These are phyloP conservation scores for Drosophila santomea DNA, from an alignment of 1,140 invertebrate species.

Conservation along the genomic window DNA sequence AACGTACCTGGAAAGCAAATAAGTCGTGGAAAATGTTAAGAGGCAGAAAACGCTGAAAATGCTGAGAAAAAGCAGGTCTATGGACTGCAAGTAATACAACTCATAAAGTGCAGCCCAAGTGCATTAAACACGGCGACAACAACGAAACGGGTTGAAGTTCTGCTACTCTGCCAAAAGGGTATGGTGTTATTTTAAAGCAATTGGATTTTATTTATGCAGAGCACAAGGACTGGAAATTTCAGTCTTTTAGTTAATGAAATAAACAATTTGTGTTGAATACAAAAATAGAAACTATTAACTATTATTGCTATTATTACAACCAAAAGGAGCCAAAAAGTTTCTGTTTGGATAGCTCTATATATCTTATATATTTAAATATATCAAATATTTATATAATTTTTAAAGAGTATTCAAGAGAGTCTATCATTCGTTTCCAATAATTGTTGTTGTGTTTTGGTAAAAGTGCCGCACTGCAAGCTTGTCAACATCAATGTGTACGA, in stretches of 20 bases:
- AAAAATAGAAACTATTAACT: no score
- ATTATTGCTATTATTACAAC: no score
- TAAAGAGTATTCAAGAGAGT: no score
- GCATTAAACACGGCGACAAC: slow-evolving; percentile 69
- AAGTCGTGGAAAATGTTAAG: slow-evolving; percentile 7
- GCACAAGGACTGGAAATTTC: no score
- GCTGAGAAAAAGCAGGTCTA: slow-evolving; percentile 51
- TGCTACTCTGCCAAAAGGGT: slow-evolving; percentile 1
- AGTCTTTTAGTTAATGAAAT: no score
- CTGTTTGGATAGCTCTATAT: no score
- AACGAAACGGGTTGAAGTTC: slow-evolving; percentile 57
- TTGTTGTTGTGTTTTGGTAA: slow-evolving; percentile 45
- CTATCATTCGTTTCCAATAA: background rate
- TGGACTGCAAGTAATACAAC: slow-evolving; percentile 62
- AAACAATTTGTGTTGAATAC: no score
- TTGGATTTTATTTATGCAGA: no score
- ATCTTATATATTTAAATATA: no score
- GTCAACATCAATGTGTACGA: slow-evolving; percentile 64
- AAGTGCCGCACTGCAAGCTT: slow-evolving; percentile 63
- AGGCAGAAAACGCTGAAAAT: slow-evolving; percentile 1
- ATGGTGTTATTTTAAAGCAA: background rate
- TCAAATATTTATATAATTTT: no score
- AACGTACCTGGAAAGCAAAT: slow-evolving; percentile 67
- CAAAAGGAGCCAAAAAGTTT: no score
- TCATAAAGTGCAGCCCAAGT: slow-evolving; percentile 77